Conservation (phyloP, 2,113 vertebrate genomes). For the Phoxinus phoxinus region DNA sequence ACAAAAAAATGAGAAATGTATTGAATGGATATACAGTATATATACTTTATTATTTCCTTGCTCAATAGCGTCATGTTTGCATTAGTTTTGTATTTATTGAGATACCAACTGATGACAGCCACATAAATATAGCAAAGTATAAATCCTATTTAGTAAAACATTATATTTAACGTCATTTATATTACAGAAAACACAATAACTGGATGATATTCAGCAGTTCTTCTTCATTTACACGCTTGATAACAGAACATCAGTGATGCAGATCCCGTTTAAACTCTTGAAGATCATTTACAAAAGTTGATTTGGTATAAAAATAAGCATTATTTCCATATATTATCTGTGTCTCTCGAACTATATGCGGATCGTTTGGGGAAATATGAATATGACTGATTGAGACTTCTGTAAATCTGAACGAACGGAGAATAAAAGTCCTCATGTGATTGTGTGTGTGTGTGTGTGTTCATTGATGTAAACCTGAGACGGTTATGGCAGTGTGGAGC, state of each 20-base stretch:
- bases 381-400: neutral
- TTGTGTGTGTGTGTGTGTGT: neutral
- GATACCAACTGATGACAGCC: neutral
- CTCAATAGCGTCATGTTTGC: neutral
- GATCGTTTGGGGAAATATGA: neutral
- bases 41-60: neutral
- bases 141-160: constrained; percentile 37
- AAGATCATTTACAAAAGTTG: constrained; percentile 45
- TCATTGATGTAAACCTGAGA: constrained; percentile 1
- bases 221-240: constrained; percentile 57
- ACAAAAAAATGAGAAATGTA: neutral
- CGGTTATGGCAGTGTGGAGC: neutral
- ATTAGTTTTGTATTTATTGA: constrained; percentile 21
- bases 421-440: neutral
- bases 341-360: constrained; percentile 54
- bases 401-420: neutral
- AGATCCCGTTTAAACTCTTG: constrained; percentile 50
- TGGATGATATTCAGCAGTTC: constrained; percentile 55
- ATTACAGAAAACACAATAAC: constrained; percentile 63
- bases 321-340: constrained; percentile 66
- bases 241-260: constrained; percentile 36
- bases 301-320: constrained; percentile 65
- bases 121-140: constrained; percentile 5
- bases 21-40: neutral
- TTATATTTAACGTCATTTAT: constrained; percentile 51